These are phyloP conservation scores for Erithacus rubecula DNA, from an alignment of 2,797 vertebrate species.

Conservation along the genomic window DNA sequence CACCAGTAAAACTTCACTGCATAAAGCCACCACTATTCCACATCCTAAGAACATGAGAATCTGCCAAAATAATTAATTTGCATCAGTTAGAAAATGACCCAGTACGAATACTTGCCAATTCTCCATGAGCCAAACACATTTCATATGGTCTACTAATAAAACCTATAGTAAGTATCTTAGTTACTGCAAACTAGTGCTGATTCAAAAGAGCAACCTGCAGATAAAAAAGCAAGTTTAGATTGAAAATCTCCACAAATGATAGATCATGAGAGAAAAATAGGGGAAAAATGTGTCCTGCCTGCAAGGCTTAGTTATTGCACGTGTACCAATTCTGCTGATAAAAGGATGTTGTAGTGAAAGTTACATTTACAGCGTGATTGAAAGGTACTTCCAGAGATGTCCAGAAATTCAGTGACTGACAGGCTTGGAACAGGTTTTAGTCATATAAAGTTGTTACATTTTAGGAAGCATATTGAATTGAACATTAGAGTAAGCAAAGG, in stretches of 20 bases:
- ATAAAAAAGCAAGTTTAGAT: not conserved
- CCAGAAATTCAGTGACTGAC: not conserved
- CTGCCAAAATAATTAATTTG: not conserved
- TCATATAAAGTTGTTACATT: not conserved
- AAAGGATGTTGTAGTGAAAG: not conserved
- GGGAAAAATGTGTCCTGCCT: not conserved
- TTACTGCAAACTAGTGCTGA: not conserved
- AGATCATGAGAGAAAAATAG: not conserved
- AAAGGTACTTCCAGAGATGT: not conserved
- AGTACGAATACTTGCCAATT: not conserved
- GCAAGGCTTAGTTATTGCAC: not conserved
- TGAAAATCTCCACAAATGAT: not conserved
- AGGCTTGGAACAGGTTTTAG: not conserved
- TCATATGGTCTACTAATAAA: not conserved
- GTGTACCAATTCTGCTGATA: not conserved
- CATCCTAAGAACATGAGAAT: not conserved
- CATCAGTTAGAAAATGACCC: not conserved
- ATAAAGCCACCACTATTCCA: not conserved
- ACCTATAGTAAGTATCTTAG: not conserved
- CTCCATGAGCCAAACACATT: not conserved
- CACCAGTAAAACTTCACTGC: not conserved
- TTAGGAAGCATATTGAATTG: not conserved
- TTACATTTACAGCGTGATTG: not conserved
- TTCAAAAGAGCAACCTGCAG: not conserved
- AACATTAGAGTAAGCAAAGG: not conserved